A percentile compares a stretch with the other conserved stretches of the same genome.
phyloP scores from a whole-genome alignment of 2,797 vertebrate species.

The Pelodytes ibericus region DNA sequence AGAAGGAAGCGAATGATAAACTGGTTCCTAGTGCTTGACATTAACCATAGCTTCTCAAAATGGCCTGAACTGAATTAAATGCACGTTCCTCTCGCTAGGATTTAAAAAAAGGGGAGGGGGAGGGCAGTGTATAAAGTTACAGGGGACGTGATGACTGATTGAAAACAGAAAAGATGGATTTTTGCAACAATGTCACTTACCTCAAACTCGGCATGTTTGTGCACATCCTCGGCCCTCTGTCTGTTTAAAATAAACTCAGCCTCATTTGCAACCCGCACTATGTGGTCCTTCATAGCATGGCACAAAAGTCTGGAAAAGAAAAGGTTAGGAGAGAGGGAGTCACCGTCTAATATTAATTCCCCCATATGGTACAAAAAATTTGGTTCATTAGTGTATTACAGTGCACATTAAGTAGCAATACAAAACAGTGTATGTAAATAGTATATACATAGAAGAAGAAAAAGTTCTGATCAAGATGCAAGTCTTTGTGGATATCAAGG shows the following conservation, averaged over 20 bases:
- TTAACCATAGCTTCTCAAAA: conserved; percentile 62
- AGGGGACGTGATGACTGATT: conserved; percentile 52
- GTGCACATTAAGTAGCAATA: too few species aligned
- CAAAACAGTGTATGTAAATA: too few species aligned
- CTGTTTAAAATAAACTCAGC: conserved; percentile 97
- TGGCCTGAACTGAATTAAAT: conserved; percentile 56
- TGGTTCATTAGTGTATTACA: too few species aligned
- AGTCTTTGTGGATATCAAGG: too few species aligned
- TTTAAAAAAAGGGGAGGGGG: too few species aligned
- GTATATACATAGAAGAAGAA: too few species aligned
- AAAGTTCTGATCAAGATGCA: too few species aligned
- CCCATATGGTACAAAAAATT: too few species aligned
- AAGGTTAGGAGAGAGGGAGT: background rate
- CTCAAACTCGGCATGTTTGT: conserved; percentile 97
- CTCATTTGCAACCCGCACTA: conserved; percentile 95
- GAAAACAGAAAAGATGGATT: conserved; percentile 60
- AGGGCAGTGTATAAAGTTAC: conserved; percentile 49
- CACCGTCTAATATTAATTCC: too few species aligned
- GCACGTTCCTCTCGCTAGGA: conserved; percentile 46
- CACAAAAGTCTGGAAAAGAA: conserved; percentile 83
- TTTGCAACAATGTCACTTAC: conserved; percentile 70
- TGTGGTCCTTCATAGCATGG: conserved; percentile 98
- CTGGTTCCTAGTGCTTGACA: conserved; percentile 54
- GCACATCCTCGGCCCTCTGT: conserved; percentile 95
- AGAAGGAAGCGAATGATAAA: conserved; percentile 59